phyloP scores from a whole-genome alignment of 1,140 invertebrate species.

The Drosophila navojoa region DNA sequence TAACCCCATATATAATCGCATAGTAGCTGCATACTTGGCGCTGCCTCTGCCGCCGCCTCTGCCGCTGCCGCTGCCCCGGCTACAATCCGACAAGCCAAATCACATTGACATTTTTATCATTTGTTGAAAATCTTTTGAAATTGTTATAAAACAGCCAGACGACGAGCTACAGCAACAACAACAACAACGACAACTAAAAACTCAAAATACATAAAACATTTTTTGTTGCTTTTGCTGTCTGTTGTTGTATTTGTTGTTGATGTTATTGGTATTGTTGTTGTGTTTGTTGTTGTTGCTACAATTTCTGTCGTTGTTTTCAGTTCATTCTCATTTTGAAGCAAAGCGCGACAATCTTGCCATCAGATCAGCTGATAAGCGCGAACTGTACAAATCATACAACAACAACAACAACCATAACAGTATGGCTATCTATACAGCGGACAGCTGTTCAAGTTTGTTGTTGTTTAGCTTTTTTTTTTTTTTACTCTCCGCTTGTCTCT shows the following conservation, averaged over 20 bases:
- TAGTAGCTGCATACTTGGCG: slow-evolving; percentile 27
- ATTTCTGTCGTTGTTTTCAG: slow-evolving; percentile 68
- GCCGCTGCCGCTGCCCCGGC: slow-evolving; percentile 36
- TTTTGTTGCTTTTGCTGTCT: slow-evolving; percentile 47
- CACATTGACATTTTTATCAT: slow-evolving; percentile 81
- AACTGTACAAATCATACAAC: slow-evolving; percentile 77
- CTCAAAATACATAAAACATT: slow-evolving; percentile 8
- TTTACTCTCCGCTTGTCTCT: slow-evolving; percentile 46
- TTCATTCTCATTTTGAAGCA: slow-evolving; percentile 77
- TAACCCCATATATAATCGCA: slow-evolving; percentile 8
- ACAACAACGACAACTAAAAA: slow-evolving; percentile 37
- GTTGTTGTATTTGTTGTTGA: slow-evolving; percentile 48
- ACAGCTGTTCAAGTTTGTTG: slow-evolving; percentile 63
- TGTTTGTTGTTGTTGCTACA: slow-evolving; percentile 50
- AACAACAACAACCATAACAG: slow-evolving; percentile 42
- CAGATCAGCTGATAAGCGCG: slow-evolving; percentile 79
- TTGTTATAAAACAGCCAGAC: slow-evolving; percentile 75
- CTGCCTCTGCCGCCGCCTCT: slow-evolving; percentile 10
- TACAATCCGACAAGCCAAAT: slow-evolving; percentile 74
- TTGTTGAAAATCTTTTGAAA: slow-evolving; percentile 76
- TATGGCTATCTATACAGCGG: slow-evolving; percentile 33
- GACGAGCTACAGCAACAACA: slow-evolving; percentile 38
- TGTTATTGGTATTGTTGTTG: slow-evolving; percentile 39
- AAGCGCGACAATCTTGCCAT: slow-evolving; percentile 82
- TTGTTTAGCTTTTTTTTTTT: slow-evolving; percentile 40